Evolutionary conservation across 2,113 vertebrate species (phyloP).

Genomic region (Vulpes ferrilata): DNA sequence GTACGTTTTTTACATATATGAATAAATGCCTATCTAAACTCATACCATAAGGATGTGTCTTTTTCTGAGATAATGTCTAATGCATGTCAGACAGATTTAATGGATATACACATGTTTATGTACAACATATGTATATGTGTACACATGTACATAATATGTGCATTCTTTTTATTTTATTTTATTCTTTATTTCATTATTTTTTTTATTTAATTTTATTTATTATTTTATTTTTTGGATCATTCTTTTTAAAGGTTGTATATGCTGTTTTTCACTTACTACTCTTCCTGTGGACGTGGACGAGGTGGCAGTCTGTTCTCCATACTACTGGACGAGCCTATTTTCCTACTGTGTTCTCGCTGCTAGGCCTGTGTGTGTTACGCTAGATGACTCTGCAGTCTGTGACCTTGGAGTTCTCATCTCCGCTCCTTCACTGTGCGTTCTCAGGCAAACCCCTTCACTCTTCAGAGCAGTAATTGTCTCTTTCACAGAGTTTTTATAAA

Average conservation of each 20-base stretch:
- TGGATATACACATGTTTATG: background rate
- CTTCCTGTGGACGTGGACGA: background rate
- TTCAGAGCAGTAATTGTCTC: background rate
- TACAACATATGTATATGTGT: background rate
- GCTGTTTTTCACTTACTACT: background rate
- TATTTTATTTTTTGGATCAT: background rate
- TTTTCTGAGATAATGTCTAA: background rate
- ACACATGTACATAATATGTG: background rate
- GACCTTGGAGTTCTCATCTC: background rate
- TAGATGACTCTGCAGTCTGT: background rate
- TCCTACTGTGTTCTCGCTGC: background rate
- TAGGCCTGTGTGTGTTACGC: background rate
- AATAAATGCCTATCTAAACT: background rate
- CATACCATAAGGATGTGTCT: background rate
- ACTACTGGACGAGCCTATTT: background rate
- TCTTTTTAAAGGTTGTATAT: background rate
- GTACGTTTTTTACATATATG: background rate
- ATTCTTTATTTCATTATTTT: no score
- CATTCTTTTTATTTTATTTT: background rate
- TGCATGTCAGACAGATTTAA: background rate
- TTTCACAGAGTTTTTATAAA: background rate
- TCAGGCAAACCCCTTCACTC: background rate
- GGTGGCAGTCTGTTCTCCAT: background rate
- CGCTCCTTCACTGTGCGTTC: background rate
- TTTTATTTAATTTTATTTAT: no score